These are phyloP conservation scores for Rhorus exstirpatorius DNA, from an alignment of 2,888 invertebrate species.

Conservation along the genomic window DNA sequence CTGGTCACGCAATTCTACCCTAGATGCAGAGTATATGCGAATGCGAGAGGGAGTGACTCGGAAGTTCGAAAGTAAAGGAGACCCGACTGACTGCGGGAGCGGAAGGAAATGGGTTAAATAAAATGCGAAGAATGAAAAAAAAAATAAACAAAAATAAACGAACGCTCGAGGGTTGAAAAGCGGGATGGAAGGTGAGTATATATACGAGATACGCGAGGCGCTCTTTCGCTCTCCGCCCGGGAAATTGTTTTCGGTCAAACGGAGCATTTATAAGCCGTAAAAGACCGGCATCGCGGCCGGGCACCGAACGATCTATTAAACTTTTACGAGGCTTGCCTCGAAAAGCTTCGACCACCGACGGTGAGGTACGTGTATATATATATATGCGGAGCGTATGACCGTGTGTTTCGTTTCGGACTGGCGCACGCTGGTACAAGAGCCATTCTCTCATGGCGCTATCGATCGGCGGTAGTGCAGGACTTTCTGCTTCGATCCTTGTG, in stretches of 20 bases:
- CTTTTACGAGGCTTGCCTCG: slow-evolving; percentile 80
- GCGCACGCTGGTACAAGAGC: slow-evolving; percentile 46
- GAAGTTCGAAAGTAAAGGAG: slow-evolving; percentile 28
- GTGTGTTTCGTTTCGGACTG: slow-evolving; percentile 11
- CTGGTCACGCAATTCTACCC: too few species aligned
- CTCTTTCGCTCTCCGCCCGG: slow-evolving; percentile 48
- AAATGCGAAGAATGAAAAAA: slow-evolving; percentile 13
- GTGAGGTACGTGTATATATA: neutral
- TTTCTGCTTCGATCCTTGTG: neutral
- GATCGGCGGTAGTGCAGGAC: slow-evolving; percentile 37
- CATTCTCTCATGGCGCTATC: slow-evolving; percentile 41
- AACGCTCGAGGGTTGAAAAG: neutral
- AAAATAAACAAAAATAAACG: slow-evolving; percentile 37
- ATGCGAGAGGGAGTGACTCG: neutral
- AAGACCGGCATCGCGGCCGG: slow-evolving; percentile 75
- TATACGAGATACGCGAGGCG: slow-evolving; percentile 32
- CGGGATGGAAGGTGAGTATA: neutral
- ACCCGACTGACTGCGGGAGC: slow-evolving; percentile 37
- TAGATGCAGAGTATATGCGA: too few species aligned
- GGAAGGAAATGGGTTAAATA: slow-evolving; percentile 41
- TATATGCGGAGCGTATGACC: neutral
- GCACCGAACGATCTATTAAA: slow-evolving; percentile 82
- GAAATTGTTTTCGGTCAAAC: slow-evolving; percentile 82
- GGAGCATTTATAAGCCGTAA: slow-evolving; percentile 81
- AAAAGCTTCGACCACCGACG: slow-evolving; percentile 59